Conservation (phyloP, 2,888 invertebrate genomes). For the Oscheius onirici region DNA sequence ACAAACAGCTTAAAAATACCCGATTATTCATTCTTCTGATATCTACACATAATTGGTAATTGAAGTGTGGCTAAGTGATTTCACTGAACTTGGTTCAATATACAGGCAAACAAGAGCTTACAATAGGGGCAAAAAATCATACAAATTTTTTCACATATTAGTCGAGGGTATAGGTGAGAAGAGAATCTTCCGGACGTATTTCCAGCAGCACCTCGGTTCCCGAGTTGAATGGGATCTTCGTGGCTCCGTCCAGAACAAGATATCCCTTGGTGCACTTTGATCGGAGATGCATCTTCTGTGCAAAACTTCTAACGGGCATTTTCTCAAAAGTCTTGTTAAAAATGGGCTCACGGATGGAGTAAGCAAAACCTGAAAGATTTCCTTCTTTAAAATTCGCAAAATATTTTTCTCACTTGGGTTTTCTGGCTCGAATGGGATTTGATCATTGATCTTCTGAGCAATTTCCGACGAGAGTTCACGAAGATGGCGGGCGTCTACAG, state of each 20-base stretch:
- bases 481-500: constrained; percentile 22
- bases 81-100: too few relatives aligned
- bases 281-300: constrained; percentile 78
- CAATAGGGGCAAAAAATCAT: too few relatives aligned
- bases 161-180: constrained; percentile 79
- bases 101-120: too few relatives aligned
- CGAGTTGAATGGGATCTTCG: constrained; percentile 91
- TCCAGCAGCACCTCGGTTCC: constrained; percentile 87
- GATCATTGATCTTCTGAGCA: constrained; percentile 45
- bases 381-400: background rate
- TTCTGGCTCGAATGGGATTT: constrained; percentile 30
- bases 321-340: constrained; percentile 83
- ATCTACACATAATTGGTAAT: too few relatives aligned
- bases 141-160: background rate
- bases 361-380: constrained; percentile 79
- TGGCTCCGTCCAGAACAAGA: constrained; percentile 92
- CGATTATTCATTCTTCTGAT: too few relatives aligned
- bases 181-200: constrained; percentile 85
- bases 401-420: too few relatives aligned
- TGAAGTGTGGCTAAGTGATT: too few relatives aligned
- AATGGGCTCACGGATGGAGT: constrained; percentile 91
- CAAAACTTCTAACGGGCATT: constrained; percentile 74
- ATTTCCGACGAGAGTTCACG: constrained; percentile 38
- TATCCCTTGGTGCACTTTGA: constrained; percentile 87
- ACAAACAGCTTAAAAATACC: too few relatives aligned